Conservation (phyloP, 2,888 invertebrate genomes). For the Aromia moschata region DNA sequence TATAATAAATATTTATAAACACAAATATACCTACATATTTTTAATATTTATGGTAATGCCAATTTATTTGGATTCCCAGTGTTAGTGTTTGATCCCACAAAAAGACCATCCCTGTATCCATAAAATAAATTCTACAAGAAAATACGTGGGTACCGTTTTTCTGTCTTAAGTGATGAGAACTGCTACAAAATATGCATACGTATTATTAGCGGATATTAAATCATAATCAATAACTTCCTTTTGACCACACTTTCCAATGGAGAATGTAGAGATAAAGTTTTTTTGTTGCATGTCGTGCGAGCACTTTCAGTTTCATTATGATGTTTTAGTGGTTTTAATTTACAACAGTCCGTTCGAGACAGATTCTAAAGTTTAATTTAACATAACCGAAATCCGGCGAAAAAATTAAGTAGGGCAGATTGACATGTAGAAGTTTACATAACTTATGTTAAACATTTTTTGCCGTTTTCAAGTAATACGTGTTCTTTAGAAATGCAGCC, state of each 20-base stretch:
- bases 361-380: neutral
- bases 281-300: neutral
- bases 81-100: too few relatives aligned
- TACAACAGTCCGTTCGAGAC: neutral
- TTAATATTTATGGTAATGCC: too few relatives aligned
- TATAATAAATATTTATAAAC: too few relatives aligned
- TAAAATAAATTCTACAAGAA: too few relatives aligned
- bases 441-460: neutral
- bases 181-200: too few relatives aligned
- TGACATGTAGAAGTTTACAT: neutral
- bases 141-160: too few relatives aligned
- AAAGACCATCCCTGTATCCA: too few relatives aligned
- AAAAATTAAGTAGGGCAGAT: neutral
- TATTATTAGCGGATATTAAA: neutral
- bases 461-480: neutral
- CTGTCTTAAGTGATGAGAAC: too few relatives aligned
- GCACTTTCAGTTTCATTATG: constrained; percentile 5
- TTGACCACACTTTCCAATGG: neutral
- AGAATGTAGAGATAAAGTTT: constrained; percentile 4
- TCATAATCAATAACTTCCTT: constrained; percentile 1
- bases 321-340: neutral
- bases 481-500: neutral
- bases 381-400: neutral
- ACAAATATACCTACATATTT: too few relatives aligned
- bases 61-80: too few relatives aligned